Evolutionary conservation across 2,797 vertebrate genomes (phyloP).

Genomic region (Pseudomugil tenellus): DNA sequence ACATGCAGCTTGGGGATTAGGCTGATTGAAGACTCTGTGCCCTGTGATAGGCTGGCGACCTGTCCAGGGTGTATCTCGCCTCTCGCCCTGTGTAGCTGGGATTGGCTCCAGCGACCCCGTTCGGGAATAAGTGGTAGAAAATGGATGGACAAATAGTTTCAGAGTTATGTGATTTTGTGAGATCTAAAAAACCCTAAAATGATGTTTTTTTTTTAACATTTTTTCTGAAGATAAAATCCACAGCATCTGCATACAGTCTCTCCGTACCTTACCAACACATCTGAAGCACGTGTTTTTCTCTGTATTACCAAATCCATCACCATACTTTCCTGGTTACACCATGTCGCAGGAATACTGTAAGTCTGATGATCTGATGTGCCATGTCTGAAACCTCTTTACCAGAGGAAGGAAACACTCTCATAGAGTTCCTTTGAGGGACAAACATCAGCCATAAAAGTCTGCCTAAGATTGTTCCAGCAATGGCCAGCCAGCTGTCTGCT

Average conservation of each 20-base stretch:
- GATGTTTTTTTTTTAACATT: neutral
- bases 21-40: no score
- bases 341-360: conserved; percentile 35
- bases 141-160: no score
- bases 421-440: conserved; percentile 37
- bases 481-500: conserved; percentile 16
- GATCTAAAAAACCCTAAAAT: neutral
- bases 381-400: conserved; percentile 46
- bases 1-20: no score
- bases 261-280: neutral
- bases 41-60: no score
- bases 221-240: neutral
- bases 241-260: neutral
- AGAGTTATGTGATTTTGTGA: no score
- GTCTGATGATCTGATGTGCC: conserved; percentile 36
- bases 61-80: no score
- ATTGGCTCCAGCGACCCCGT: no score
- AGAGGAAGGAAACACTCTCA: conserved; percentile 32
- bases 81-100: no score
- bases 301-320: conserved; percentile 15
- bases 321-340: conserved; percentile 69
- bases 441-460: conserved; percentile 36
- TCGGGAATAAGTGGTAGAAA: no score
- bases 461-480: conserved; percentile 45
- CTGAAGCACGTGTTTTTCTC: conserved; percentile 2